A percentile compares a stretch with the other conserved stretches of the same genome.
These are phyloP conservation scores for Myripristis jacobus DNA, from an alignment of 2,797 vertebrate genomes.

Conservation along the genomic window DNA sequence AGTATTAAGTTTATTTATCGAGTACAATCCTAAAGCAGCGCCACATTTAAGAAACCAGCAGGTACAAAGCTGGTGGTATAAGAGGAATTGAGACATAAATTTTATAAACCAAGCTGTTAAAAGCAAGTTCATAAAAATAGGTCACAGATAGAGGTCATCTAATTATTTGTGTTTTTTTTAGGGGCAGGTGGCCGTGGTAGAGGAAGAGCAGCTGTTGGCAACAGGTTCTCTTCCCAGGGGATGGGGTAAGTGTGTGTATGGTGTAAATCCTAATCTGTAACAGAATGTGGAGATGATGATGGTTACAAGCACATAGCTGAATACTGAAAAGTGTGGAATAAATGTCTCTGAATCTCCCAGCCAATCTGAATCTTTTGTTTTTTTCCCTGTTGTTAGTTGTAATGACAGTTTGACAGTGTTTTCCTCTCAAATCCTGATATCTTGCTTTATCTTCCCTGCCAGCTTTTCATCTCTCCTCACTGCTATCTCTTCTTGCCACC, in stretches of 20 bases:
- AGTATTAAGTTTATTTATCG: too few species aligned
- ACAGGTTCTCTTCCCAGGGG: conserved; percentile 92
- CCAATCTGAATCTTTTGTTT: not conserved
- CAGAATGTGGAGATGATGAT: conserved; percentile 50
- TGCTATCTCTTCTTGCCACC: not conserved
- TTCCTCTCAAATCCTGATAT: not conserved
- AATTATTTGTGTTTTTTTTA: conserved; percentile 59
- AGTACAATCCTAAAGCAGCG: too few species aligned
- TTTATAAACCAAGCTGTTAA: too few species aligned
- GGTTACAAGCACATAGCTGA: conserved; percentile 59
- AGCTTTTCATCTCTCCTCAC: not conserved
- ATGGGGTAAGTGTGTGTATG: conserved; percentile 89
- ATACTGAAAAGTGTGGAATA: conserved; percentile 46
- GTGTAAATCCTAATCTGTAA: conserved; percentile 7
- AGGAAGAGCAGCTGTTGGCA: conserved; percentile 89
- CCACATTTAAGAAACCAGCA: too few species aligned
- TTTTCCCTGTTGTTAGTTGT: not conserved
- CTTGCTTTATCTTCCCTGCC: not conserved
- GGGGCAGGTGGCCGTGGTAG: conserved; percentile 88
- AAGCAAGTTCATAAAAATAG: too few species aligned
- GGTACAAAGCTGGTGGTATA: too few species aligned
- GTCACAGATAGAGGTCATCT: conserved; percentile 37
- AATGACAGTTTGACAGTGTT: not conserved
- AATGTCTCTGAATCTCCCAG: conserved; percentile 45
- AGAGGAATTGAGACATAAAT: too few species aligned